These are phyloP conservation scores for Ichneumoninae sp. DNA, from an alignment of 2,888 invertebrate genomes.

Conservation along the genomic window DNA sequence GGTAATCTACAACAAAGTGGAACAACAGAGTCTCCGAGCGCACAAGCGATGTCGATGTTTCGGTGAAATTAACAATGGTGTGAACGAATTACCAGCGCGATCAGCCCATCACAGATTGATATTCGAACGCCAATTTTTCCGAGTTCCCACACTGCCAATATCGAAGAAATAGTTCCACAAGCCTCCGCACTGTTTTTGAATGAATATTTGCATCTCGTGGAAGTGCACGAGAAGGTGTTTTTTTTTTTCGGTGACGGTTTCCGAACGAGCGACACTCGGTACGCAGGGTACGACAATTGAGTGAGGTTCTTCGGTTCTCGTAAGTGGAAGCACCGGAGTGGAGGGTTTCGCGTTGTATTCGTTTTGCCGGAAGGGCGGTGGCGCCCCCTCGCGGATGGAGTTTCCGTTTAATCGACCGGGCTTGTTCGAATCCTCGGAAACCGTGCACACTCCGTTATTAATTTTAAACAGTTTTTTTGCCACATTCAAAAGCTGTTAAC, in stretches of 20 bases:
- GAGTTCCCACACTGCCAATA: conserved; percentile 34
- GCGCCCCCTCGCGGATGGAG: neutral
- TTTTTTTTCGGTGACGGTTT: conserved; percentile 18
- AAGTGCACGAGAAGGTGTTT: neutral
- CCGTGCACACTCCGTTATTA: neutral
- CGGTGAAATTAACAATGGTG: conserved; percentile 26
- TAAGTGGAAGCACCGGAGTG: neutral
- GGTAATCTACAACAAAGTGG: conserved; percentile 1
- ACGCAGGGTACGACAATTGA: neutral
- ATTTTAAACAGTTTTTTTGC: neutral
- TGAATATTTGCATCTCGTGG: conserved; percentile 59
- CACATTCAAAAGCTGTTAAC: too few relatives aligned
- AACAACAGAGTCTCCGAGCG: conserved; percentile 5
- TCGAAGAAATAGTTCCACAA: conserved; percentile 43
- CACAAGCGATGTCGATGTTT: neutral
- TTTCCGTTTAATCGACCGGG: neutral
- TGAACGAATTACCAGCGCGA: conserved; percentile 31
- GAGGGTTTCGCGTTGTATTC: neutral
- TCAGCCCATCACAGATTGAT: conserved; percentile 59
- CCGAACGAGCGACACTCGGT: conserved; percentile 3
- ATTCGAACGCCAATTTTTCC: conserved; percentile 39
- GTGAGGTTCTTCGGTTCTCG: neutral
- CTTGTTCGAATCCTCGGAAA: neutral
- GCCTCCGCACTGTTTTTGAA: conserved; percentile 42
- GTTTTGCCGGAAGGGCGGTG: neutral